Conservation (phyloP, 2,113 vertebrate species). For the Propithecus coquereli region DNA sequence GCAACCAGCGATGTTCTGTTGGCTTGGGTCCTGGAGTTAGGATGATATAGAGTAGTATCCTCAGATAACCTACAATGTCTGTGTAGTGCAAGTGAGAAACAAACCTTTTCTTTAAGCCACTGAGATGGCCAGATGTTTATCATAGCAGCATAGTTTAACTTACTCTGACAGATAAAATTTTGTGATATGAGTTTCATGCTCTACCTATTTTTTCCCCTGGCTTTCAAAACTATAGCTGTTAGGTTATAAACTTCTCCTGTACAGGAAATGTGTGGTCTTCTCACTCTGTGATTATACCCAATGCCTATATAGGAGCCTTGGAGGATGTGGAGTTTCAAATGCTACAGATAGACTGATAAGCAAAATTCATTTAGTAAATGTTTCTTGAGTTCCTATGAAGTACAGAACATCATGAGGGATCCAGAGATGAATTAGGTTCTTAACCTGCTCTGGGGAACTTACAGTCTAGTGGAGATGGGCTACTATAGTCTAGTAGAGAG, state of each 20-base stretch:
- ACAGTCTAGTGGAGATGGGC: not conserved
- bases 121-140: not conserved
- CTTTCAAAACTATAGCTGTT: not conserved
- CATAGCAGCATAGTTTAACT: not conserved
- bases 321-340: not conserved
- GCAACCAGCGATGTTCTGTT: not conserved
- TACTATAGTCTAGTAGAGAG: not conserved
- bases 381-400: not conserved
- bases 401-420: not conserved
- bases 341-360: not conserved
- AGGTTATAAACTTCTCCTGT: not conserved
- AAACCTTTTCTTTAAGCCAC: not conserved
- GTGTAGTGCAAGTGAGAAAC: not conserved
- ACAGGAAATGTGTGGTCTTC: not conserved
- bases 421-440: not conserved
- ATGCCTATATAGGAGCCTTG: not conserved
- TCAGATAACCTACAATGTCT: not conserved
- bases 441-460: not conserved
- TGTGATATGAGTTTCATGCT: not conserved
- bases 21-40: not conserved
- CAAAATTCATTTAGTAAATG: not conserved
- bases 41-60: not conserved
- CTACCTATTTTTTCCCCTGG: not conserved
- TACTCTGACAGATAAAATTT: not conserved
- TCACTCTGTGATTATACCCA: not conserved